These are phyloP conservation scores for Montipora capricornis DNA, from an alignment of 64 coral and sea anemone species.

Conservation along the genomic window DNA sequence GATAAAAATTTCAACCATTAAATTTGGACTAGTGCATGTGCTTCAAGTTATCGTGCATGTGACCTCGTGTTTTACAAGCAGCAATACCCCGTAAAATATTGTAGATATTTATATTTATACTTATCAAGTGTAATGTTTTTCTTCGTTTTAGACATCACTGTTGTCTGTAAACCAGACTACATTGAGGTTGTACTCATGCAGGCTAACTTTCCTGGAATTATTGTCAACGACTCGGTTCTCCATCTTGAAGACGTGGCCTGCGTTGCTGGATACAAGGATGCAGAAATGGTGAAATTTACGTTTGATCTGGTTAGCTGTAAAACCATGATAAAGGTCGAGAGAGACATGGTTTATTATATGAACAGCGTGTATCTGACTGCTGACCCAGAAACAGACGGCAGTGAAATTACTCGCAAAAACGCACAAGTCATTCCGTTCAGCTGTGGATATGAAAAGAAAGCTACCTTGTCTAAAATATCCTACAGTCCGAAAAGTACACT, in stretches of 20 bases:
- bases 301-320: constrained; percentile 5
- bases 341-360: constrained; percentile 1
- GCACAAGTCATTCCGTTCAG: constrained; percentile 7
- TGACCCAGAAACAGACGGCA: neutral
- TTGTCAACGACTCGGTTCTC: constrained; percentile 37
- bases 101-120: neutral
- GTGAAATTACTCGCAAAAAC: neutral
- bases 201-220: neutral
- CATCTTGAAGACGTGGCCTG: constrained; percentile 13
- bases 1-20: too few relatives aligned
- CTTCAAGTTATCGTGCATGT: too few relatives aligned
- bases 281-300: constrained; percentile 13
- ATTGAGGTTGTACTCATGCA: neutral
- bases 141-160: neutral
- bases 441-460: constrained; percentile 20
- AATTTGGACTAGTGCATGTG: too few relatives aligned
- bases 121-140: neutral
- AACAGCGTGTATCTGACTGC: constrained; percentile 4
- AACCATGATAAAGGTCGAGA: neutral
- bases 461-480: constrained; percentile 10
- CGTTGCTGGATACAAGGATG: constrained; percentile 28
- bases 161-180: constrained; percentile 23
- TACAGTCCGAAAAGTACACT: constrained; percentile 13
- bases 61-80: too few relatives aligned
- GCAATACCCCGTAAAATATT: too few relatives aligned